Percentiles rank a stretch among this genome's conserved stretches.
Conservation (phyloP, 1,140 invertebrate genomes). For the Himalopsyche phryganea region DNA sequence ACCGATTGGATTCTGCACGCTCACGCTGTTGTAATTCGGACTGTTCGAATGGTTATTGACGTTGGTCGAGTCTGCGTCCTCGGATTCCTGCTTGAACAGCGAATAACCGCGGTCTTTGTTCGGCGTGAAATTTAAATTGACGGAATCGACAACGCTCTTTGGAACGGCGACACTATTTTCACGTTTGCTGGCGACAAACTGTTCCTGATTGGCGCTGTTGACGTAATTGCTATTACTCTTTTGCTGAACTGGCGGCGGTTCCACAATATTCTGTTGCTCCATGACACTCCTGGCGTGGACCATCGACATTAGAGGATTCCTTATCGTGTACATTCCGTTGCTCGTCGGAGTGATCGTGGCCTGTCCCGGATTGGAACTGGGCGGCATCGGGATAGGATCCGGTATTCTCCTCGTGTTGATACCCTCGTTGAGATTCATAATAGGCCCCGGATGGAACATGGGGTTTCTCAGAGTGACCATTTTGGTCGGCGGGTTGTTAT, state of each 20-base stretch:
- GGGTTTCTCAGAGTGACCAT: slow-evolving; percentile 75
- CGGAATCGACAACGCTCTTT: no score
- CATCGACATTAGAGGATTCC: slow-evolving; percentile 61
- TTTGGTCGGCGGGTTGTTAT: slow-evolving; percentile 41
- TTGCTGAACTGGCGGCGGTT: neutral
- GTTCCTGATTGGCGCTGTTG: neutral
- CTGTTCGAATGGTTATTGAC: neutral
- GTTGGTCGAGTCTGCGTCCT: neutral
- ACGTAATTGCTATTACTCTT: neutral
- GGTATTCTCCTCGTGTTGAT: slow-evolving; percentile 34
- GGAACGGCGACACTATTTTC: neutral
- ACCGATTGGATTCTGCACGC: slow-evolving; percentile 34
- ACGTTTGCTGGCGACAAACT: neutral
- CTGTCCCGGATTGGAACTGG: slow-evolving; percentile 48
- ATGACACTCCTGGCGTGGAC: slow-evolving; percentile 49
- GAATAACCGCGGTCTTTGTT: slow-evolving; percentile 47
- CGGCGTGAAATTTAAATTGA: slow-evolving; percentile 46
- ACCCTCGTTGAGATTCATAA: slow-evolving; percentile 47
- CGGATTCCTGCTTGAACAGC: slow-evolving; percentile 41
- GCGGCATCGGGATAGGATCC: slow-evolving; percentile 48
- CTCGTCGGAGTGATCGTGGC: slow-evolving; percentile 50
- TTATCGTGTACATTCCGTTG: slow-evolving; percentile 74
- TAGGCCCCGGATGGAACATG: slow-evolving; percentile 57
- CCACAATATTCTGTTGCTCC: slow-evolving; percentile 10
- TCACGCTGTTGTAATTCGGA: slow-evolving; percentile 32